Percentiles rank a stretch among this genome's conserved stretches.
Conservation (phyloP, 2,797 vertebrate genomes). For the Hypotaenidia philippensis region DNA sequence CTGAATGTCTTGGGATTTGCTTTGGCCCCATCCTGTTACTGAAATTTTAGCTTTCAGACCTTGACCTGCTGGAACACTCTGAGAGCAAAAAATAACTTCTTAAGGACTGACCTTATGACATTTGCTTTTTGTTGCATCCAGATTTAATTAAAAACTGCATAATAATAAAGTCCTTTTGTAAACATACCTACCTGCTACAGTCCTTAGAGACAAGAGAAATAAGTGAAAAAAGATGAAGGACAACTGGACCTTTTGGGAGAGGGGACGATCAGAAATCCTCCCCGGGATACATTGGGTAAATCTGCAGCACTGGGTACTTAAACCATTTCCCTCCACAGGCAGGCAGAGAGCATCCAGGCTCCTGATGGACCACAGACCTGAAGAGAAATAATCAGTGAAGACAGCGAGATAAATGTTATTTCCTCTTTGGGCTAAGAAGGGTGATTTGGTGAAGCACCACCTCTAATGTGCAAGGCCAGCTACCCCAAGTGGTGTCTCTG, state of each 20-base stretch:
- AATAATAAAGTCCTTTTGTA: background rate
- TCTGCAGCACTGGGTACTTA: background rate
- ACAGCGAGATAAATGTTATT: accelerated
- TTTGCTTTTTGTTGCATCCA: background rate
- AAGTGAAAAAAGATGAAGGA: background rate
- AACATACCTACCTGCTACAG: background rate
- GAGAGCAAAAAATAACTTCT: background rate
- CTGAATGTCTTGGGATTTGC: background rate
- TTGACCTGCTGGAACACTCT: background rate
- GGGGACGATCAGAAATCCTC: background rate
- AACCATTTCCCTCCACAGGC: background rate
- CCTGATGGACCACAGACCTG: background rate
- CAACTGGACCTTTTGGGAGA: background rate
- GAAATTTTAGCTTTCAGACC: background rate
- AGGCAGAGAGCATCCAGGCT: background rate
- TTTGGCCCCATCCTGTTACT: background rate
- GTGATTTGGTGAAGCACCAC: background rate
- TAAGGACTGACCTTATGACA: background rate
- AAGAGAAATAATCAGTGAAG: background rate
- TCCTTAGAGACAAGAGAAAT: background rate
- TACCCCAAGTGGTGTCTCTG: background rate
- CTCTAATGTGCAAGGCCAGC: accelerated
- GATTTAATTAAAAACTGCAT: background rate
- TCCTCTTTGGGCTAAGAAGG: background rate
- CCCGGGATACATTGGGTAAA: accelerated